A percentile compares a stretch with the other conserved stretches of the same genome.
phyloP scores from a whole-genome alignment of 2,113 vertebrate species.

The Cryptoleucopteryx plumbea region DNA sequence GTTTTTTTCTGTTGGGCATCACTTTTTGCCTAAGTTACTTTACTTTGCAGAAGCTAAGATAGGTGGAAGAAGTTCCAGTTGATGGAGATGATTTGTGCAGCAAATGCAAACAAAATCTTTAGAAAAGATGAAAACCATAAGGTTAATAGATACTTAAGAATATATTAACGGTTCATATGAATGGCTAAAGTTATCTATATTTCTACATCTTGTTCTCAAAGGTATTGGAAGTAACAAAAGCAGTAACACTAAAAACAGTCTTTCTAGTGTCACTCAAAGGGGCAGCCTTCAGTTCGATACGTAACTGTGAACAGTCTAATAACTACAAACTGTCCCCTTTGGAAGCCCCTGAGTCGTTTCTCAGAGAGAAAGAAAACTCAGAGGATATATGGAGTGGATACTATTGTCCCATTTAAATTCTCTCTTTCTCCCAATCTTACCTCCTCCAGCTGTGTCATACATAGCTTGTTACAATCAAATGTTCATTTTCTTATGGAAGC shows the following conservation, averaged over 20 bases:
- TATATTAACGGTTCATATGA: not conserved
- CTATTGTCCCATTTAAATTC: not conserved
- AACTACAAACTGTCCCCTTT: not conserved
- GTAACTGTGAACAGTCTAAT: not conserved
- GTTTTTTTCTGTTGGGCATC: not conserved
- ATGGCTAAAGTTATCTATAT: not conserved
- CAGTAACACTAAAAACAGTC: not conserved
- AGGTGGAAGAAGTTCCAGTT: not conserved
- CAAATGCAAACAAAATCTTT: not conserved
- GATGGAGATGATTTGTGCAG: not conserved
- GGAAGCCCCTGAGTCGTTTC: not conserved
- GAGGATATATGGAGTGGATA: not conserved
- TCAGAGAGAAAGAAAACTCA: not conserved
- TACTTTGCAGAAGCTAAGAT: not conserved
- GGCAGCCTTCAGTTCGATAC: not conserved
- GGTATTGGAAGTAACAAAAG: not conserved
- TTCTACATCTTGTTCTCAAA: not conserved
- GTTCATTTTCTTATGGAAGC: not conserved
- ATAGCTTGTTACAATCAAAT: not conserved
- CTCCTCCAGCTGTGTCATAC: not conserved
- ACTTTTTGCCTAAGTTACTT: not conserved
- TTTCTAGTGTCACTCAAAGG: not conserved
- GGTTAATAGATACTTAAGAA: not conserved
- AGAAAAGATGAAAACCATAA: not conserved
- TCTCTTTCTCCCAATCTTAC: not conserved